Evolutionary conservation across 2,113 vertebrate species (phyloP), one percentile per base, ranked within the genome.

Genomic region (Lota lota): DNA sequence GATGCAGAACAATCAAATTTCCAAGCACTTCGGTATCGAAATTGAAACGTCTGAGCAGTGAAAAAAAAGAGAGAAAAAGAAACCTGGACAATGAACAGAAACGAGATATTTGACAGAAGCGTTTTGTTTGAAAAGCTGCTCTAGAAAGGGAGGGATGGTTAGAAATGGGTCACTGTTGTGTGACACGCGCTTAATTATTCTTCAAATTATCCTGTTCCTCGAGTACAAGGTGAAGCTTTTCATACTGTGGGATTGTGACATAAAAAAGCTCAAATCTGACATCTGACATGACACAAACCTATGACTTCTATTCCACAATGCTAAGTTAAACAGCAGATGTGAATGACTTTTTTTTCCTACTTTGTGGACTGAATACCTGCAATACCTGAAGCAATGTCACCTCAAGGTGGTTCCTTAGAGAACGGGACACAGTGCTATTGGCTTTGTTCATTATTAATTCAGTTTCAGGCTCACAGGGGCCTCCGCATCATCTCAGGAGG

Each of bases 401-500:
- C 80, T 84, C 77, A 93, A 91, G 89, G 90, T 89, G 87, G 89
- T 78, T 83, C 83, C 78, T 82, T 14, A 75, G 73, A 90, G 87
- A 89, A 89, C 85, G 75, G 86, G 84, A 91, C 84, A 77, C 80
- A 63, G 73, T 72, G 79, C 90, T 90, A 87, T 86, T 88, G 88
- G 89, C 88, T 88, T 74, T 82, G 75, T 89, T 89, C 87, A 91
- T 91, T 91, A 89, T 88, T 90, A 90, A 93, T 93, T 91, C 88
- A 90, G 88, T 85, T 88, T 85, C 81, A 73, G 82, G 86, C 87
- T 88, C 80, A 82, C 84, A 82, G 88, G 83, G 81, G 84, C 74
- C 14, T 72, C 82, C 64, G 78, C 87, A 85, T 90, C 75, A 91
- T 90, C 88, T 89, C 83, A 89, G 82, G 85, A 63, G 82, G 82